These are phyloP conservation scores for Drosophila barbarae DNA, from an alignment of 2,888 invertebrate genomes.

Conservation along the genomic window DNA sequence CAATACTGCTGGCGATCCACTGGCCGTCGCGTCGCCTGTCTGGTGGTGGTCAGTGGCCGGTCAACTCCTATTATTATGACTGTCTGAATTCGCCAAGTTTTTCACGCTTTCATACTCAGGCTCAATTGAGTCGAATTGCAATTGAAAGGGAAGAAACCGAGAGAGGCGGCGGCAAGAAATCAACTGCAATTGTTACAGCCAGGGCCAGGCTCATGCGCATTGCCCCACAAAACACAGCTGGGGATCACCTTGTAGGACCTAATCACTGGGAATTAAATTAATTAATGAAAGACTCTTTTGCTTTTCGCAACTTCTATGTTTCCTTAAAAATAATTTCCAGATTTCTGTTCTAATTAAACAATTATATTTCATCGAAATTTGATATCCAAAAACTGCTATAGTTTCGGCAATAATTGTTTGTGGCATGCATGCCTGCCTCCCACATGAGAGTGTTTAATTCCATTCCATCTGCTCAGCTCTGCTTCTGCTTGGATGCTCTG, in stretches of 20 bases:
- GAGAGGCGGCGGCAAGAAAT: conserved; percentile 22
- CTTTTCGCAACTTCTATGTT: not conserved
- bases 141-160: conserved; percentile 32
- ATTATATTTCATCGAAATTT: not conserved
- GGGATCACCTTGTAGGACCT: not conserved
- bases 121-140: conserved; percentile 38
- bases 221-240: conserved; percentile 6
- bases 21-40: conserved; percentile 3
- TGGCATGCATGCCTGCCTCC: conserved; percentile 12
- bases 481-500: conserved; percentile 23
- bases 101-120: conserved; percentile 58
- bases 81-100: conserved; percentile 44
- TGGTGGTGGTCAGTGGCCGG: conserved; percentile 39
- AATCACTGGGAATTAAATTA: not conserved
- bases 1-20: not conserved
- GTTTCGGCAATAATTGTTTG: not conserved
- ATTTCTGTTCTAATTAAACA: not conserved
- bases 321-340: not conserved
- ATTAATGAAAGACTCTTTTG: not conserved
- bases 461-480: conserved; percentile 8
- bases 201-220: not conserved
- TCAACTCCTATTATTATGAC: conserved; percentile 25
- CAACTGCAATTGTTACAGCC: conserved; percentile 27
- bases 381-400: not conserved
- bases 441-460: conserved; percentile 7